Evolutionary conservation across 2,797 vertebrate species (phyloP), one percentile per base, ranked within the genome.

Genomic region (Artibeus lituratus): DNA sequence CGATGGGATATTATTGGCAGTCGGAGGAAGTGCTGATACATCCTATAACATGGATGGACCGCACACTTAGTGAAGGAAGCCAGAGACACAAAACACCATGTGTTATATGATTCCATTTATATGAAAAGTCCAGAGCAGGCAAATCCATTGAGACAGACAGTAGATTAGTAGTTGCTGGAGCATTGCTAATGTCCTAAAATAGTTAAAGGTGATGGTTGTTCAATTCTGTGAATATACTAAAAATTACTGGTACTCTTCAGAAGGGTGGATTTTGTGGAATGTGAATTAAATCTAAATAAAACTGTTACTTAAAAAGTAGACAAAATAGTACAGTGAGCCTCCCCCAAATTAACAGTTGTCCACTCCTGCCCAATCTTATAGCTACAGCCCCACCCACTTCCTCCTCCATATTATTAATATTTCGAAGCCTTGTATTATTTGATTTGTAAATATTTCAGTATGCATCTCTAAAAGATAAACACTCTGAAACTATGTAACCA

Each of bases 391-490:
- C 15, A 29, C 39, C 29, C 22, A 18, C 16, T 39, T 47, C 9
- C 5, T 84, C 22, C 19, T 10, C 32, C 11, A 22, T 90, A 37
- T 85, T 81, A 92, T 8, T 65, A 32, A n/a, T 65, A 65, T 76
- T 94, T 78, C 82, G 49, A 95, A 82, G 21, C 37, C 59, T 62
- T 9, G 1, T 87, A 67, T 69, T 14, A 67, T 78, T 95, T 70
- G 29, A 90, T 57, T 93, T 87, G n/a, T 92, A 87, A 69, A 83
- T 53, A 96, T 82, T 90, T 91, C 49, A 85, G 26, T 90, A 44
- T 51, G 47, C 29, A 57, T 73, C 29, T 88, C 49, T 81, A 76
- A 81, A 80, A 62, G 76, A 47, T 77, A 76, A 82, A 67, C 39
- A 57, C 26, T 51, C 73, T 69, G 89, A 90, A 95, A 69, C 39